Evolutionary conservation across 2,888 invertebrate genomes (phyloP).

Genomic region (Amphimallon solstitiale): DNA sequence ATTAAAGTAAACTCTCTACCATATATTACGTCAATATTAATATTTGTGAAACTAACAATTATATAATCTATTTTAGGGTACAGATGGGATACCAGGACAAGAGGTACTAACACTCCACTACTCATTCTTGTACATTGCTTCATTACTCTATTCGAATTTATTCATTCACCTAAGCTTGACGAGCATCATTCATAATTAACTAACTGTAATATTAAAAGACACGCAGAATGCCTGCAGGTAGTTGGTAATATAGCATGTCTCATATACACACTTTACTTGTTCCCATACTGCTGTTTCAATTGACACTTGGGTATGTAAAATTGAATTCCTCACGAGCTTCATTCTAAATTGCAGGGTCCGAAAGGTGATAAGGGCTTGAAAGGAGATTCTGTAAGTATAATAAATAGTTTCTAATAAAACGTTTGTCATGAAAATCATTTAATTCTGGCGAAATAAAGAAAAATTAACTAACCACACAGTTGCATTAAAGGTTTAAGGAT

Average conservation of each 20-base stretch:
- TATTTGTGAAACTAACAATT: slow-evolving; percentile 24
- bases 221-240: slow-evolving; percentile 32
- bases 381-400: slow-evolving; percentile 82
- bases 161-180: slow-evolving; percentile 31
- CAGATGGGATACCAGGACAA: slow-evolving; percentile 92
- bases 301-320: not conserved
- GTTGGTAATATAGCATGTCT: slow-evolving; percentile 40
- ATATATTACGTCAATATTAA: no score
- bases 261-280: slow-evolving; percentile 11
- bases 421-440: no score
- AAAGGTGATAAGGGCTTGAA: slow-evolving; percentile 90
- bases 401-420: no score
- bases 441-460: no score
- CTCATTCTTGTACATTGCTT: slow-evolving; percentile 32
- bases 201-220: slow-evolving; percentile 13
- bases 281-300: slow-evolving; percentile 3
- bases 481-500: no score
- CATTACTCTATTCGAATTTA: slow-evolving; percentile 9
- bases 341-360: slow-evolving; percentile 74
- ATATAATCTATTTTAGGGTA: slow-evolving; percentile 76
- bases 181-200: slow-evolving; percentile 13
- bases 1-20: no score
- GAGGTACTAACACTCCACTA: slow-evolving; percentile 70
- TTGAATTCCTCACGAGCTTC: not conserved
- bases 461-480: no score